A percentile compares a stretch with the other conserved stretches of the same genome.
Conservation (phyloP, 2,113 vertebrate genomes). For the Erinaceus europaeus region DNA sequence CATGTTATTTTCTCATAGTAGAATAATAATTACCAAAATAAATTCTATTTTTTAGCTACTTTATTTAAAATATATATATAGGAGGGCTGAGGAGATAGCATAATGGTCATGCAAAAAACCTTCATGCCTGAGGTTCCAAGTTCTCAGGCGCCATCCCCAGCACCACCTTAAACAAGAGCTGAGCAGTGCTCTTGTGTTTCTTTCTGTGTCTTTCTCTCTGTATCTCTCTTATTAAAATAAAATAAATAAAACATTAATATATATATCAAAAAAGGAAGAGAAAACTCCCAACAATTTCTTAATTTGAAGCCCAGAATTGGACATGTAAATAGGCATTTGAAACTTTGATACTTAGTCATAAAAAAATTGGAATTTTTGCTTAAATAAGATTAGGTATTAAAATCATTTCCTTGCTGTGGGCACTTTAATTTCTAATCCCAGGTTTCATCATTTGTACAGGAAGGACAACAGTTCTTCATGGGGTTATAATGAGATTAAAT, state of each 20-base stretch:
- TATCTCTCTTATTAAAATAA: too few relatives aligned
- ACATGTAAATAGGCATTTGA: not conserved
- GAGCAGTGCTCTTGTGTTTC: too few relatives aligned
- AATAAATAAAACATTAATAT: too few relatives aligned
- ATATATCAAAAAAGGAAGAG: not conserved
- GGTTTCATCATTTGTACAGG: not conserved
- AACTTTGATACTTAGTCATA: not conserved
- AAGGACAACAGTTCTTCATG: not conserved
- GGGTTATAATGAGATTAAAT: not conserved
- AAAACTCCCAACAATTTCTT: not conserved
- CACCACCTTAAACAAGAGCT: too few relatives aligned
- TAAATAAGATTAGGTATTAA: not conserved
- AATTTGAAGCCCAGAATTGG: not conserved
- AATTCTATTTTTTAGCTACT: too few relatives aligned
- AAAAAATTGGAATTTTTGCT: slow-evolving; percentile 26
- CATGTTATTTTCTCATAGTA: not conserved
- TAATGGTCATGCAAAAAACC: too few relatives aligned
- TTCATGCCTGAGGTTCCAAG: too few relatives aligned
- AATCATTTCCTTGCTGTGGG: not conserved
- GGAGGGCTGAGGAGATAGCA: too few relatives aligned
- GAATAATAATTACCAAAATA: not conserved
- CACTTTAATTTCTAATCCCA: not conserved
- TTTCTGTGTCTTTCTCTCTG: too few relatives aligned
- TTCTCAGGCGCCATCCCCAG: too few relatives aligned
- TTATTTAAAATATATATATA: too few relatives aligned